Evolutionary conservation across 1,140 invertebrate genomes (phyloP).

Genomic region (Apis florea): DNA sequence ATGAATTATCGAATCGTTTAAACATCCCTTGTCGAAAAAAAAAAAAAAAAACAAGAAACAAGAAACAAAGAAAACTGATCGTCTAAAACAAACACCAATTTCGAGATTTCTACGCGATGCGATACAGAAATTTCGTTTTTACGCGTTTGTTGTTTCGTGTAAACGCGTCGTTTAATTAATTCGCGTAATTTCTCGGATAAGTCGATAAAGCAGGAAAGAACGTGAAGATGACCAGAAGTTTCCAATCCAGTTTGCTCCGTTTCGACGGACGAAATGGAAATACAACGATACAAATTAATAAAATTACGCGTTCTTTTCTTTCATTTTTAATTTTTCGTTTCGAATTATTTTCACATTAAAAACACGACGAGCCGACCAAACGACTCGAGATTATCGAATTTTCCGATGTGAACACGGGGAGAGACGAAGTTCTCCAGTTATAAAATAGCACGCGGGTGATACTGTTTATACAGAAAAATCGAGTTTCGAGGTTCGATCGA

Average conservation of each 20-base stretch:
- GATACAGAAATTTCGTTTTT: not conserved
- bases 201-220: not conserved
- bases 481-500: no score
- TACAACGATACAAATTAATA: not conserved
- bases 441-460: not conserved
- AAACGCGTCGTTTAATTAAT: conserved; percentile 24
- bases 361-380: no score
- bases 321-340: no score
- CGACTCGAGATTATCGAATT: no score
- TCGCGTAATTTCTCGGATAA: not conserved
- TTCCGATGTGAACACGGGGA: not conserved
- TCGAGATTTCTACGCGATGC: not conserved
- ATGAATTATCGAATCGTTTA: no score
- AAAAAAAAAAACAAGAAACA: no score
- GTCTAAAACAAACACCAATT: no score
- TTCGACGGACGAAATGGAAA: not conserved
- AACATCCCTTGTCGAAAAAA: no score
- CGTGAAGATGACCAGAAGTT: not conserved
- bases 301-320: not conserved
- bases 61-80: no score
- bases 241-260: not conserved
- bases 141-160: not conserved
- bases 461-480: not conserved
- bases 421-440: not conserved
- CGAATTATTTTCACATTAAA: not conserved